Evolutionary conservation across 2,888 invertebrate genomes (phyloP), one percentile per base, ranked within the genome.

Genomic region (Chaitophorus viminalis): DNA sequence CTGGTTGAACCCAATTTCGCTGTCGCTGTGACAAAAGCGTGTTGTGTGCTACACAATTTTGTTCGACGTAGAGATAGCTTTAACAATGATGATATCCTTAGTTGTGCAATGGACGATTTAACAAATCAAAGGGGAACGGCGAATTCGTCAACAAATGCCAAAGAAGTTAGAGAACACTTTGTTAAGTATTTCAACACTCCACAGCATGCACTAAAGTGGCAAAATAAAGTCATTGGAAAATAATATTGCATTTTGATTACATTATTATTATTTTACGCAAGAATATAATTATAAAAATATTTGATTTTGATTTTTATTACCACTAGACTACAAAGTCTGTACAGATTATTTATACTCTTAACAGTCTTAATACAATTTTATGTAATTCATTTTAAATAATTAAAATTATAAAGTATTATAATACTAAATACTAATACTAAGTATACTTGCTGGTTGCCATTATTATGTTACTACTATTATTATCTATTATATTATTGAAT

Each of bases 381-480:
- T 29, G 70, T 31, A 70, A 31, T 70, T 29, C 31, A 70, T 70
- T 70, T 68, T 70, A 70, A 70, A 70, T 70, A 70, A 70, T 70
- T 70, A 70, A 70, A 70, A 70, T 70, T 70, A 70, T 70, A 29
- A 70, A 70, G 70, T 70, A 39, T 39, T 39, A 39, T 39, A 39
- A 39, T 39, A 39, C 36, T 39, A 39, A 39, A 5, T 5, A 3
- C 36, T 5, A 39, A 6, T 39, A 39, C 6, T n/a, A n/a, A n/a
- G 6, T 6, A 29, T 29, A 70, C 70, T 70, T 70, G 70, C 29
- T 70, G 70, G 70, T 70, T 70, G 70, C 29, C 70, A 70, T 70
- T 70, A 70, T 70, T 70, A 70, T 70, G 70, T 70, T 29, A 70
- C 70, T 70, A 70, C 31, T 70, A 70, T 70, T 70, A 70, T 70